Conservation (phyloP, 2,888 invertebrate genomes). For the Sinopyrophorus schimmeli region DNA sequence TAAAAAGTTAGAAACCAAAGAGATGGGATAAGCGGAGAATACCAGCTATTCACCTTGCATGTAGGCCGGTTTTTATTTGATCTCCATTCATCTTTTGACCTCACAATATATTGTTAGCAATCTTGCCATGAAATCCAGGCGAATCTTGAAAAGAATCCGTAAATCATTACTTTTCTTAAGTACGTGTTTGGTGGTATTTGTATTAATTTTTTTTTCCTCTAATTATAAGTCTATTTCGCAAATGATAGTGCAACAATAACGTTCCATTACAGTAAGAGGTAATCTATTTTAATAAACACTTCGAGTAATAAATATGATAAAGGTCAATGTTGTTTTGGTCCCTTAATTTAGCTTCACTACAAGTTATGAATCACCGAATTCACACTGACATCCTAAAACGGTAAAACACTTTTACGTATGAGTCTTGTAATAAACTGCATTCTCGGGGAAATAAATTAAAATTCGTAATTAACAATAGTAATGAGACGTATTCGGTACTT, state of each 20-base stretch:
- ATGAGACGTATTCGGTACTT: neutral
- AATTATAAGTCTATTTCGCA: too few relatives aligned
- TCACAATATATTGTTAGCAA: too few relatives aligned
- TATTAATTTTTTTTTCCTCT: too few relatives aligned
- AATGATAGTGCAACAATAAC: too few relatives aligned
- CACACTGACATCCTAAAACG: conserved; percentile 1
- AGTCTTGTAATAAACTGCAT: neutral
- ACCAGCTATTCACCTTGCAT: too few relatives aligned
- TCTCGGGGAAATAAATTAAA: neutral
- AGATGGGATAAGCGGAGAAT: too few relatives aligned
- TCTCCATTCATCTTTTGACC: too few relatives aligned
- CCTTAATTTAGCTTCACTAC: neutral
- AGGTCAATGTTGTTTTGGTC: neutral
- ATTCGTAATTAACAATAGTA: neutral
- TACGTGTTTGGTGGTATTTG: too few relatives aligned
- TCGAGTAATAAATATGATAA: neutral
- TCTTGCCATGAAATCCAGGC: neutral
- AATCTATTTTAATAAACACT: neutral
- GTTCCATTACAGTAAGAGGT: neutral
- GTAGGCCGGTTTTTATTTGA: too few relatives aligned
- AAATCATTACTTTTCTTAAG: too few relatives aligned
- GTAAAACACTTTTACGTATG: neutral
- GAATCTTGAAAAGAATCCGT: neutral
- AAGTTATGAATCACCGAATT: conserved; percentile 1
- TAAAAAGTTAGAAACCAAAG: too few relatives aligned